phyloP scores from a whole-genome alignment of 2,113 vertebrate species.

The Dolichotis patagonum region DNA sequence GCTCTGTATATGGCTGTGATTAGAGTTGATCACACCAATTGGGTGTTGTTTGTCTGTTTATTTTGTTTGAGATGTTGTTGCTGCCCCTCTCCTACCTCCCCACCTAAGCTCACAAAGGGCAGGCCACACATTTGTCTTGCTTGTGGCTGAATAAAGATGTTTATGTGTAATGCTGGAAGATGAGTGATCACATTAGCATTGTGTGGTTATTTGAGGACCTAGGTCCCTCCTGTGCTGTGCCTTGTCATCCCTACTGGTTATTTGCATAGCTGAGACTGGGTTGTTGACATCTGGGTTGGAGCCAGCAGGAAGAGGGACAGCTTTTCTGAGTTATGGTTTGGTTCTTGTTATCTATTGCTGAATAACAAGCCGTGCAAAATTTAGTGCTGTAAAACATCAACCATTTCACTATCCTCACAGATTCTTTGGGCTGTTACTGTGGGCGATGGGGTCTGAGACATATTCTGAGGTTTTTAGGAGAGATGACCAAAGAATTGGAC shows the following conservation, averaged over 20 bases:
- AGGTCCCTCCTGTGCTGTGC: background rate
- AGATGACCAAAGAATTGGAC: background rate
- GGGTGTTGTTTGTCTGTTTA: background rate
- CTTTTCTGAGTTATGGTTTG: background rate
- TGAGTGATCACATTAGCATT: background rate
- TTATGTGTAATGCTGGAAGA: no score
- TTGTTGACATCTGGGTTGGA: background rate
- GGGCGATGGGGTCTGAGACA: background rate
- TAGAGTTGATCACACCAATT: background rate
- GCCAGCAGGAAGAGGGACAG: background rate
- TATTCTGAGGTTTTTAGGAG: background rate
- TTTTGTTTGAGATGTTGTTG: background rate
- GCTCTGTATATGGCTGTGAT: background rate
- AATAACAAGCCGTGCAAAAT: background rate
- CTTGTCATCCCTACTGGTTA: background rate
- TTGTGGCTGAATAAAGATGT: background rate
- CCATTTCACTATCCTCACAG: background rate
- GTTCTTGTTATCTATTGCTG: background rate
- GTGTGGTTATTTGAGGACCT: background rate
- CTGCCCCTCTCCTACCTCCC: background rate
- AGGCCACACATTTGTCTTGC: background rate
- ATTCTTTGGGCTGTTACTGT: background rate
- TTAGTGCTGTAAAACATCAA: background rate
- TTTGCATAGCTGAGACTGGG: background rate
- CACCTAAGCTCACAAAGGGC: background rate